Base-by-base conservation (phyloP, 2,797 vertebrate species). In the Macropodus opercularis region DNA sequence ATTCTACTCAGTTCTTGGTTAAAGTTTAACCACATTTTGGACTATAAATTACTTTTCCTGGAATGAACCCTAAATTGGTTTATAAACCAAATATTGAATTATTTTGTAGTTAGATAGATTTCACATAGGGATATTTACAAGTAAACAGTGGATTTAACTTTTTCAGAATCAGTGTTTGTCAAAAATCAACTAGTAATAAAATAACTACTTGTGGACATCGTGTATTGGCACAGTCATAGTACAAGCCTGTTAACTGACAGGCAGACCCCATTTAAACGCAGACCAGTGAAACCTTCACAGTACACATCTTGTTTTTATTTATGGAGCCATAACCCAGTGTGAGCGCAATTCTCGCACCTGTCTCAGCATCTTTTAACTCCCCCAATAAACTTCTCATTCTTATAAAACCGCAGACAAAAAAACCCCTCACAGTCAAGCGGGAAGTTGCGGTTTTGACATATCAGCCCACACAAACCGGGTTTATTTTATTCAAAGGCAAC, bases 271-370 rank as follows among this genome's bases (percentile, higher is more conserved):
- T 49, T 18, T 40, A 40, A 44, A 15, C 23, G 7, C 10, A 13
- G 0, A 22, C 36, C 54, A 27, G 40, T 22, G 32, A 75, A 60
- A 36, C 44, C 24, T 26, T 26, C 24, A 49, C 54, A n/a, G 13
- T 39, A 5, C 21, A 36, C 13, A 1, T 72, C 52, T 66, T 69
- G 6, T 75, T 71, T 72, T 57, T 50, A 61, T 76, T 86, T 69
- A 81, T 29, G 60, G 57, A 62, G 72, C 40, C 13, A 12, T 81
- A 82, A 85, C 75, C 69, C 81, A 77, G 76, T 22, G 1, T 69
- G 82, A 63, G 48, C n/a, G 61, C 36, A 74, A 39, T 63, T 31
- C 43, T 15, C 75, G 49, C 85, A 86, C 85, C 84, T 88, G 85
- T 34, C 69, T 66, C 48, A 73, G 74, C 14, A 63, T 66, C 61